Base-by-base conservation (phyloP, 2,797 vertebrate species). In the Chlorospingus flavigularis region DNA sequence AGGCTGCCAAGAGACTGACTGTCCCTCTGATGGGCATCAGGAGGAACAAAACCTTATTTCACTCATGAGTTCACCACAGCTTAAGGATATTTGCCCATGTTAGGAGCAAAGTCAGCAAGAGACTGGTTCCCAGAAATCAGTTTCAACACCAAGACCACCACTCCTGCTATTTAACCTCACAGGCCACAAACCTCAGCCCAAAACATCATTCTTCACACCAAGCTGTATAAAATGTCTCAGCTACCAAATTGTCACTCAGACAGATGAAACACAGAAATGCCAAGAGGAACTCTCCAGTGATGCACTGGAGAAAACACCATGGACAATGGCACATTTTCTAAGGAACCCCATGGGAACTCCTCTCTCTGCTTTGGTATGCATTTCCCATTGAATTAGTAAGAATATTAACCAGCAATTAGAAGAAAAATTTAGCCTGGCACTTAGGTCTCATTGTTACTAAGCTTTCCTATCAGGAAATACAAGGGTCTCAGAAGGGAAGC, bases 391-490 rank as follows among this genome's bases (percentile, higher is more conserved):
- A 71, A 89, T 45, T 6, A 51, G 17, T 61, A 83, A 54, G 28
- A 86, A 30, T 47, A 87, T 73, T 55, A 43, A 7, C 39, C 50
- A 88, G 47, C 68, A 68, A 68, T 77, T 65, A 80, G 60, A 90
- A 76, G 63, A 30, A 94, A 80, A 85, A 54, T 10, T 25, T 43
- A 85, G 48, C 71, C 75, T 74, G 35, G 72, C 28, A 75, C 21
- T 50, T 61, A 58, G 39, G 55, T 50, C 50, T 88, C 76, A 77
- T 91, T 95, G 90, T 96, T 92, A 90, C 28, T 43, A 54, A 83
- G 47, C 81, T 89, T 96, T 96, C 88, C 86, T 89, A 68, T 77
- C 92, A 93, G 93, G 94, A 96, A 97, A 90, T 58, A 60, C n/a
- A 90, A 79, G 53, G 78, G 45, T 89, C 88, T 89, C 88, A 91